These are phyloP conservation scores for Macropodus opercularis DNA, from an alignment of 2,797 vertebrate species.

Conservation along the genomic window DNA sequence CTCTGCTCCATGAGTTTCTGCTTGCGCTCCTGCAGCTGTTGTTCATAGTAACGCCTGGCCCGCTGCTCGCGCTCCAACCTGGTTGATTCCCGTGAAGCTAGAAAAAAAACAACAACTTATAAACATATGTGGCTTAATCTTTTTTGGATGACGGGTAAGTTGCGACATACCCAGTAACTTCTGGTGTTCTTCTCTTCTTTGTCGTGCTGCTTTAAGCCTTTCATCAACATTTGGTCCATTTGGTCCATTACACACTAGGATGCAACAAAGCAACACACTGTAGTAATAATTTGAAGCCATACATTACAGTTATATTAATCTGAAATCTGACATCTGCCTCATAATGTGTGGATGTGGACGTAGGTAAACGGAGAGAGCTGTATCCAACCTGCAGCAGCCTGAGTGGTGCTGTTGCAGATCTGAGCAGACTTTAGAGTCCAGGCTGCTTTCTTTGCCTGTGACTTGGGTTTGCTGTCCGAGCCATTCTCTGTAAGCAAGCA, in stretches of 20 bases:
- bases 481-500: conserved; percentile 47
- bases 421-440: conserved; percentile 33
- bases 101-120: conserved; percentile 7
- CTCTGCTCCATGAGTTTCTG: conserved; percentile 91
- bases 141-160: background rate
- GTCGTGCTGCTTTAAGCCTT: conserved; percentile 88
- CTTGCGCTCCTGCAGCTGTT: conserved; percentile 90
- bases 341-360: conserved; percentile 1
- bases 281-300: background rate
- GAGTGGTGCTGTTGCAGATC: conserved; percentile 31
- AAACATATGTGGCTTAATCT: conserved; percentile 19
- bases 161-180: conserved; percentile 85
- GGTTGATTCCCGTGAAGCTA: conserved; percentile 87
- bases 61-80: conserved; percentile 89
- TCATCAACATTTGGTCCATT: conserved; percentile 88
- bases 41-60: conserved; percentile 87
- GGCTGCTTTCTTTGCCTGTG: conserved; percentile 40
- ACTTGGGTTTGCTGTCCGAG: conserved; percentile 40
- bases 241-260: conserved; percentile 70
- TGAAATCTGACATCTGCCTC: background rate
- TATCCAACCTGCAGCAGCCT: conserved; percentile 58
- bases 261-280: background rate
- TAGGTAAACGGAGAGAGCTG: conserved; percentile 3
- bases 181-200: conserved; percentile 88
- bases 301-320: background rate